phyloP scores from a whole-genome alignment of 2,797 vertebrate species.

The Sebastes minor region DNA sequence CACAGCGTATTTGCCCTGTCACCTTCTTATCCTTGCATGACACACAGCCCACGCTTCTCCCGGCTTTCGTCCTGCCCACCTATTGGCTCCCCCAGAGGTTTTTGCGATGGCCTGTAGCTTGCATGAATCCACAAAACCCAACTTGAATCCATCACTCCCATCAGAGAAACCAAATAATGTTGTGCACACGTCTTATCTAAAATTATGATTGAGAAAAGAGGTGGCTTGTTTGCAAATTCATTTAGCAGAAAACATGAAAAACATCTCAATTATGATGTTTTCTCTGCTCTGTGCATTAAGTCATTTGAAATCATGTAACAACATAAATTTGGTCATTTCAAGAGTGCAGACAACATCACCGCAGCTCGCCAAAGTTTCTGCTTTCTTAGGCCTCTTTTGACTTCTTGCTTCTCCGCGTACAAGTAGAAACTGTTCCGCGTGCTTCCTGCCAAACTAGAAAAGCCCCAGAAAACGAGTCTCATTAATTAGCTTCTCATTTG shows the following conservation, averaged over 20 bases:
- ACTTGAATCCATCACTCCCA: constrained; percentile 15
- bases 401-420: constrained; percentile 10
- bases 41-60: constrained; percentile 29
- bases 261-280: neutral
- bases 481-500: constrained; percentile 87
- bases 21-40: constrained; percentile 59
- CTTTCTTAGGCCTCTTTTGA: constrained; percentile 15
- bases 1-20: constrained; percentile 65
- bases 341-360: neutral
- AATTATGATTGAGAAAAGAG: neutral
- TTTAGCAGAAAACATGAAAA: neutral
- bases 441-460: constrained; percentile 69
- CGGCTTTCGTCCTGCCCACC: constrained; percentile 23
- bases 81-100: neutral
- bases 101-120: neutral
- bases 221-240: neutral
- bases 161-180: neutral
- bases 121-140: constrained; percentile 15
- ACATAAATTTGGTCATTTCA: neutral
- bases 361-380: neutral
- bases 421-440: constrained; percentile 76
- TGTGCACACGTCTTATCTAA: neutral
- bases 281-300: neutral
- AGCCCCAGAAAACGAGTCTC: constrained; percentile 71
- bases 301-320: constrained; percentile 4